phyloP scores from a whole-genome alignment of 2,888 invertebrate genomes.

The Meiosimyza decipiens region DNA sequence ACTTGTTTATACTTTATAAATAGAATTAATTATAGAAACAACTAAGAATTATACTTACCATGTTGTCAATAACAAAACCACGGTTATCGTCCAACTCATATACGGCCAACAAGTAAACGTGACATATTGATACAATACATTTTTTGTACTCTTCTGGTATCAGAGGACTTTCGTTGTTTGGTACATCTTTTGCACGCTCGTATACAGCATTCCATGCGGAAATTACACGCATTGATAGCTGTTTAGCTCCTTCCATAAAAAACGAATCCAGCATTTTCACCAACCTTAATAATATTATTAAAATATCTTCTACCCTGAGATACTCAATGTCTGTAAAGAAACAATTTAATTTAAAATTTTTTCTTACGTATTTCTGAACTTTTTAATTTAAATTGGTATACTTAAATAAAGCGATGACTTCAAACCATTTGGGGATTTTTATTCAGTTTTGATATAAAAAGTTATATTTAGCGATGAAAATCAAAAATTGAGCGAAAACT shows the following conservation, averaged over 20 bases:
- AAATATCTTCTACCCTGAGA: conserved; percentile 54
- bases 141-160: conserved; percentile 38
- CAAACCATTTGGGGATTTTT: too few species aligned
- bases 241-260: conserved; percentile 59
- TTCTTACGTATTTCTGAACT: not conserved
- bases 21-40: not conserved
- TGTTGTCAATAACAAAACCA: conserved; percentile 59
- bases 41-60: conserved; percentile 45
- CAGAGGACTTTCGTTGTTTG: conserved; percentile 27
- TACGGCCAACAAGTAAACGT: conserved; percentile 56
- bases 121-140: conserved; percentile 53
- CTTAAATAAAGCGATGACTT: not conserved
- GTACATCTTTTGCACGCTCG: conserved; percentile 39
- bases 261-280: conserved; percentile 59
- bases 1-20: too few species aligned
- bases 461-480: too few species aligned
- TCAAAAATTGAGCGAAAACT: too few species aligned
- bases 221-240: conserved; percentile 56
- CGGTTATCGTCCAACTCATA: conserved; percentile 58
- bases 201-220: conserved; percentile 54
- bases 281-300: conserved; percentile 56
- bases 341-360: not conserved
- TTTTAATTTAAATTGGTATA: too few species aligned
- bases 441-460: not conserved
- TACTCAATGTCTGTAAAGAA: conserved; percentile 50